Evolutionary conservation across 2,888 invertebrate genomes (phyloP).

Genomic region (Aphodius granarius): DNA sequence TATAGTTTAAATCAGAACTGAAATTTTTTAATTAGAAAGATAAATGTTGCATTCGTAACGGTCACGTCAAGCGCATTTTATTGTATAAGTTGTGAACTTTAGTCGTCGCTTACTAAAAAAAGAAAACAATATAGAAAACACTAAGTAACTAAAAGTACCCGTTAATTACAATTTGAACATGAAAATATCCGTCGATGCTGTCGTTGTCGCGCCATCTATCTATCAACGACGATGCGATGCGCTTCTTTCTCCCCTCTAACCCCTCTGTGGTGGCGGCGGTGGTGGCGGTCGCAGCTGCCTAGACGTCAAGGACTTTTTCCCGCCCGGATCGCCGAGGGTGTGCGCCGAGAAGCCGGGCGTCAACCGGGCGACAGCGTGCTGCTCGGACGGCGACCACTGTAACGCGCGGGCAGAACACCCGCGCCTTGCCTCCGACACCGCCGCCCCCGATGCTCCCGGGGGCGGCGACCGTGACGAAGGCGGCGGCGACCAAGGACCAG

Average conservation of each 20-base stretch:
- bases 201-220: background rate
- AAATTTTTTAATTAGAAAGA: background rate
- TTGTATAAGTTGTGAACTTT: background rate
- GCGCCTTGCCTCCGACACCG: conserved; percentile 31
- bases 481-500: conserved; percentile 22
- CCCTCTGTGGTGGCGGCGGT: background rate
- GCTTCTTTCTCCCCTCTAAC: conserved; percentile 4
- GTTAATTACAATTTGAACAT: background rate
- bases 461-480: conserved; percentile 19
- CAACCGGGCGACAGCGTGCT: conserved; percentile 51
- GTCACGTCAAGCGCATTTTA: background rate
- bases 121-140: background rate
- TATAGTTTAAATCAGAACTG: no score
- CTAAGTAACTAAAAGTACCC: background rate
- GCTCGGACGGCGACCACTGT: conserved; percentile 62
- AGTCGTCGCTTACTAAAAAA: background rate
- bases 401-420: conserved; percentile 51
- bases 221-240: background rate
- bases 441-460: conserved; percentile 25
- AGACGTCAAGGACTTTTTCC: conserved; percentile 55
- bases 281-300: conserved; percentile 44
- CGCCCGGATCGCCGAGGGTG: conserved; percentile 61
- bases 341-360: conserved; percentile 54
- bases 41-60: background rate
- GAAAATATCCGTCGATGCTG: background rate